phyloP scores from a whole-genome alignment of 2,113 vertebrate species.

The Peromyscus leucopus region DNA sequence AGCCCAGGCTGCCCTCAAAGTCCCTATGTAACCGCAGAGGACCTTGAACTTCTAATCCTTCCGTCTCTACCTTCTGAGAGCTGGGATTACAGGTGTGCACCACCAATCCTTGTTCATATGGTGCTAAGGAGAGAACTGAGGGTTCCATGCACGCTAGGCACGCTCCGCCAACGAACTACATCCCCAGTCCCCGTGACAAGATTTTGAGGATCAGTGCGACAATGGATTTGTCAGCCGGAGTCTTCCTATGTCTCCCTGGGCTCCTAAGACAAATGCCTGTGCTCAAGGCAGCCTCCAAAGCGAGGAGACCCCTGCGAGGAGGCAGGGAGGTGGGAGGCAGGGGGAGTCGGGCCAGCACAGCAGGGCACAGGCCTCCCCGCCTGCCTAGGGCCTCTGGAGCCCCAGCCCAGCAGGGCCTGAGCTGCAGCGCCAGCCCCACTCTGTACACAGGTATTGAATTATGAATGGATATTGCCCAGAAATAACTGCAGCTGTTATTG shows the following conservation, averaged over 20 bases:
- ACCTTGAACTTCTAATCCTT: background rate
- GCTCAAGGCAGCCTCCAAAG: background rate
- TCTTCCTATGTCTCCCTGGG: background rate
- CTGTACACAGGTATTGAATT: conserved; percentile 72
- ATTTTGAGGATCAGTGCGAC: background rate
- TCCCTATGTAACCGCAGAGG: no score
- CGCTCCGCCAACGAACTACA: background rate
- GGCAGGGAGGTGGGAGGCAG: background rate
- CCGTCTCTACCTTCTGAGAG: background rate
- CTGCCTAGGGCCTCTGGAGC: background rate
- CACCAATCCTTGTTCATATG: background rate
- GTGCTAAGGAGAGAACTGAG: background rate
- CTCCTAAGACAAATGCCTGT: background rate
- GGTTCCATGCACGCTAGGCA: background rate
- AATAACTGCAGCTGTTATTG: conserved; percentile 62
- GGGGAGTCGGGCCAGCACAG: background rate
- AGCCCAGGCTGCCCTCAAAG: background rate
- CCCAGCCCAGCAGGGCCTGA: background rate
- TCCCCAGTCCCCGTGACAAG: background rate
- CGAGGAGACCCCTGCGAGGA: background rate
- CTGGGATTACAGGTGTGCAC: background rate
- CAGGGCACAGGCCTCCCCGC: background rate
- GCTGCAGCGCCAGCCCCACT: background rate
- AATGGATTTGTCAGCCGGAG: background rate
- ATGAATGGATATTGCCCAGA: conserved; percentile 60